phyloP scores from a whole-genome alignment of 2,797 vertebrate species.

The Pelodytes ibericus region DNA sequence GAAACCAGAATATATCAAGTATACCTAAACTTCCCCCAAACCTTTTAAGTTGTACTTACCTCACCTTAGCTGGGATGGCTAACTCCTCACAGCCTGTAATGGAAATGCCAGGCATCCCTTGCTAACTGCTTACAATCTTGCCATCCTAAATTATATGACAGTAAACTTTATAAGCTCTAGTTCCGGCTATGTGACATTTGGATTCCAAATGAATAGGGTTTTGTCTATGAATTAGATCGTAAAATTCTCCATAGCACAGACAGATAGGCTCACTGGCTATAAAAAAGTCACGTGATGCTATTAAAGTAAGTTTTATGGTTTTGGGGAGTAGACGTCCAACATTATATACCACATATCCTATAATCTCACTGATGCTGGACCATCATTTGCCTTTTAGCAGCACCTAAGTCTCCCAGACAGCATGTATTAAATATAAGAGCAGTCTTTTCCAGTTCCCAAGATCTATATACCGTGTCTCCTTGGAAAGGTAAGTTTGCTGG shows the following conservation, averaged over 20 bases:
- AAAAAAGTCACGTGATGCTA: constrained; percentile 99
- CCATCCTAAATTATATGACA: constrained; percentile 88
- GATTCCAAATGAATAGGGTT: constrained; percentile 98
- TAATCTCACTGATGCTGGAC: constrained; percentile 97
- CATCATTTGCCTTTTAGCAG: constrained; percentile 95
- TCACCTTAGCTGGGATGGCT: constrained; percentile 77
- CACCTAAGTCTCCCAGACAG: constrained; percentile 89
- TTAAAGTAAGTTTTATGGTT: constrained; percentile 99
- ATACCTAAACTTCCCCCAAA: constrained; percentile 27
- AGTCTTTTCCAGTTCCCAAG: constrained; percentile 78
- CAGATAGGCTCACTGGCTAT: constrained; percentile 99
- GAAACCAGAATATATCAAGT: background rate
- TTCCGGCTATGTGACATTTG: constrained; percentile 96
- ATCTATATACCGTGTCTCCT: constrained; percentile 73
- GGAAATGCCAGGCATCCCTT: constrained; percentile 82
- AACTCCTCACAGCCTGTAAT: constrained; percentile 81
- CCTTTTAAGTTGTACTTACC: constrained; percentile 78
- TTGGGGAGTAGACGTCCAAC: constrained; percentile 99
- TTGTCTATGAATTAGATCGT: constrained; percentile 99
- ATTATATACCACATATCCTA: constrained; percentile 99
- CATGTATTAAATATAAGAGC: constrained; percentile 80
- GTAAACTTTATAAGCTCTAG: constrained; percentile 96
- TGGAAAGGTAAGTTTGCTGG: constrained; percentile 87
- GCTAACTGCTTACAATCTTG: constrained; percentile 79
- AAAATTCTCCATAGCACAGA: constrained; percentile 98